Evolutionary conservation across 2,797 vertebrate species (phyloP).

Genomic region (Oceanodroma leucorhoa): DNA sequence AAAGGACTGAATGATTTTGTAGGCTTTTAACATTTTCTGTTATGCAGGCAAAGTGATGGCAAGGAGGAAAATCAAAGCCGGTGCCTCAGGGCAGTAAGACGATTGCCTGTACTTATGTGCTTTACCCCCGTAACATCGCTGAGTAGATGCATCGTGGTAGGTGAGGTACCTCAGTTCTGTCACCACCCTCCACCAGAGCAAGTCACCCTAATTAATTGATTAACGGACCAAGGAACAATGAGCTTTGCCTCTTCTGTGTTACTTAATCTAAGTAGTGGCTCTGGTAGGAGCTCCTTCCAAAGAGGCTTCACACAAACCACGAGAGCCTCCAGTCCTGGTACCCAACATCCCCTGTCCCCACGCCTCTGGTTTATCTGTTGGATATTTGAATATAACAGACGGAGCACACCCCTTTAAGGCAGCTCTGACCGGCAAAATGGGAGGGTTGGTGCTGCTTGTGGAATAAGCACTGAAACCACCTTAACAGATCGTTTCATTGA

Average conservation of each 20-base stretch:
- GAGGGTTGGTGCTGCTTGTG: background rate
- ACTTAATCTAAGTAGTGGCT: background rate
- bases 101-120: background rate
- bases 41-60: background rate
- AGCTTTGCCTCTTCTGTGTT: background rate
- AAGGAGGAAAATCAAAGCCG: background rate
- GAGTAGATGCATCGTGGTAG: background rate
- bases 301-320: background rate
- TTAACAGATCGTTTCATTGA: conserved; percentile 1
- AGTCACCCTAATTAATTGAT: background rate
- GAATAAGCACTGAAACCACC: background rate
- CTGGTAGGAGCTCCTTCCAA: background rate
- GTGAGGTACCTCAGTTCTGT: background rate
- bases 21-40: background rate
- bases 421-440: background rate
- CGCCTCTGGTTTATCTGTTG: background rate
- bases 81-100: background rate
- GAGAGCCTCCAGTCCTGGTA: background rate
- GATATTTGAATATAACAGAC: background rate
- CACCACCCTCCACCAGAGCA: background rate
- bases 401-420: background rate
- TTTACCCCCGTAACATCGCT: background rate
- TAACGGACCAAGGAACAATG: background rate
- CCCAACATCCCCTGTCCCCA: background rate
- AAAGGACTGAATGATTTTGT: background rate